Percentiles rank a stretch among this genome's conserved stretches.
Evolutionary conservation across 2,797 vertebrate genomes (phyloP).

Genomic region (Urocyon cinereoargenteus): DNA sequence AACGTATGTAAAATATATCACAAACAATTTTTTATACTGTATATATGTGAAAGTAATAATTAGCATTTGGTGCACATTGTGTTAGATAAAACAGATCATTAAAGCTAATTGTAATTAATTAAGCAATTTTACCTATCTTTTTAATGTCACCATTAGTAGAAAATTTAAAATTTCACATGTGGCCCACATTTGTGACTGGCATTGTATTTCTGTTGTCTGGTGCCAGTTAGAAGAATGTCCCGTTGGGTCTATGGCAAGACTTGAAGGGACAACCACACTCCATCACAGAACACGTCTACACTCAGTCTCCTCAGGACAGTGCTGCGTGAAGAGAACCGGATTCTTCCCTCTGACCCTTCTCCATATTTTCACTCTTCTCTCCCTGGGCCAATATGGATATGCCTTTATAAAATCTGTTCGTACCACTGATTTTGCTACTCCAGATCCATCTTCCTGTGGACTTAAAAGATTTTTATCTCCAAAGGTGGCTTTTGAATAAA

Average conservation of each 20-base stretch:
- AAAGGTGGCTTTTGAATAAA: background rate
- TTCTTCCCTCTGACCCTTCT: accelerated
- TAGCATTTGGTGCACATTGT: background rate
- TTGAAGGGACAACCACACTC: background rate
- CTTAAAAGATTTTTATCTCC: background rate
- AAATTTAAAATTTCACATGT: background rate
- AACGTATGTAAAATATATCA: background rate
- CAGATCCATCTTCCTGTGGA: background rate
- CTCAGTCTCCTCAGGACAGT: background rate
- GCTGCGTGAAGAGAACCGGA: background rate
- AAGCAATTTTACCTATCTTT: background rate
- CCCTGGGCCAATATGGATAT: background rate
- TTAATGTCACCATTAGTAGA: background rate
- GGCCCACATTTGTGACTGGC: background rate
- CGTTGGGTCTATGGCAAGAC: background rate
- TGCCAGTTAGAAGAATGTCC: background rate
- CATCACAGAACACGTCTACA: background rate
- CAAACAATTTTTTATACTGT: background rate
- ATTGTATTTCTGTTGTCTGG: background rate
- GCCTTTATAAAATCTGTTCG: background rate
- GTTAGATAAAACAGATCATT: background rate
- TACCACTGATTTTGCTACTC: background rate
- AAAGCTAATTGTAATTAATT: background rate
- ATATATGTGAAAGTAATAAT: background rate
- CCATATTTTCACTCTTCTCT: background rate